These are phyloP conservation scores for Pissodes strobi DNA, from an alignment of 1,140 invertebrate species.

Conservation along the genomic window DNA sequence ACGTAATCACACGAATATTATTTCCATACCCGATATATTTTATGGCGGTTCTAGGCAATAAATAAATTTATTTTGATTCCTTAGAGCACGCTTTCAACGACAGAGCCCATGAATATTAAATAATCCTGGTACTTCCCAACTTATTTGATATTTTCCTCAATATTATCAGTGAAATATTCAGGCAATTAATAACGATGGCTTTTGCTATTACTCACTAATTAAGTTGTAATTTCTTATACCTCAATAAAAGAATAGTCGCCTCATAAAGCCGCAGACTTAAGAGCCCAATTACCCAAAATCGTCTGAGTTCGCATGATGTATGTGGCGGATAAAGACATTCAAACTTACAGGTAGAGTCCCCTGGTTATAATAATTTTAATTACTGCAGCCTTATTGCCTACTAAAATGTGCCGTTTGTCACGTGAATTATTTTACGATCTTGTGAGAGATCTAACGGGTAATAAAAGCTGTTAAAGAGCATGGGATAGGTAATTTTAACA, in stretches of 20 bases:
- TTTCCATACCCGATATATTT: too few relatives aligned
- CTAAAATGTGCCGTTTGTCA: constrained; percentile 29
- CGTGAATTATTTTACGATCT: constrained; percentile 28
- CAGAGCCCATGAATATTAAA: too few relatives aligned
- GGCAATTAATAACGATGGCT: too few relatives aligned
- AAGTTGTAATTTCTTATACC: background rate
- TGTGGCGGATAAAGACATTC: constrained; percentile 34
- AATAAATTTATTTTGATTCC: too few relatives aligned
- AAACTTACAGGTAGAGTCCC: constrained; percentile 33
- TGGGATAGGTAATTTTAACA: background rate
- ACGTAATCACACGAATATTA: too few relatives aligned
- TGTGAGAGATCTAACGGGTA: background rate
- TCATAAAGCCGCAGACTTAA: constrained; percentile 32
- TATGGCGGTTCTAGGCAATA: too few relatives aligned
- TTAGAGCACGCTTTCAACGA: too few relatives aligned
- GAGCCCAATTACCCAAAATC: constrained; percentile 30
- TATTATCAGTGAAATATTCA: too few relatives aligned
- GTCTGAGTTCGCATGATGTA: constrained; percentile 28
- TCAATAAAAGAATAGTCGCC: constrained; percentile 26
- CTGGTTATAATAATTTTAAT: constrained; percentile 39
- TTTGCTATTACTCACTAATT: background rate
- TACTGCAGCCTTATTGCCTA: constrained; percentile 28
- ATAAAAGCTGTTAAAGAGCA: constrained; percentile 9
- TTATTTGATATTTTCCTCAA: too few relatives aligned
- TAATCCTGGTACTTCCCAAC: too few relatives aligned